Conservation (phyloP, 2,888 invertebrate species). For the Andrena haemorrhoa region DNA sequence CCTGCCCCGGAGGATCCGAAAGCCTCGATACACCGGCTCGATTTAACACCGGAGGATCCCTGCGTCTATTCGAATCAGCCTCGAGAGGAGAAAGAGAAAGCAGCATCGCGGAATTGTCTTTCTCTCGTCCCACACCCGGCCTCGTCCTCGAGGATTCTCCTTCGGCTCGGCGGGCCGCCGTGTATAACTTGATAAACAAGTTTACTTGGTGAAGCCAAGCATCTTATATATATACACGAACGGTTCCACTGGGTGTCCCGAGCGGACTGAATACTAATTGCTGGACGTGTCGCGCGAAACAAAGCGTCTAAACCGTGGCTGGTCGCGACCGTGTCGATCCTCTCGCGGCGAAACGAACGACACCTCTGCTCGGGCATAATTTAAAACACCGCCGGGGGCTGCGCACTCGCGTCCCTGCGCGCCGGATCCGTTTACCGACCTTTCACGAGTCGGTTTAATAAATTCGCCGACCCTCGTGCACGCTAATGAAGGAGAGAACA, state of each 20-base stretch:
- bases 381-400: slow-evolving; percentile 10
- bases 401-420: neutral
- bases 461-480: neutral
- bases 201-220: slow-evolving; percentile 74
- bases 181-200: slow-evolving; percentile 77
- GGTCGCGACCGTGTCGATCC: slow-evolving; percentile 17
- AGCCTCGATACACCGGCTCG: neutral
- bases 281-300: slow-evolving; percentile 58
- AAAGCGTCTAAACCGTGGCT: slow-evolving; percentile 47
- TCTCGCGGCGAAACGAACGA: slow-evolving; percentile 4
- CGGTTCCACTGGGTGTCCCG: slow-evolving; percentile 73
- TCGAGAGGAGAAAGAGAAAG: slow-evolving; percentile 31
- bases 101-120: slow-evolving; percentile 51
- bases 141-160: slow-evolving; percentile 53
- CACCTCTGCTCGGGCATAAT: slow-evolving; percentile 20
- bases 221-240: slow-evolving; percentile 61
- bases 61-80: neutral
- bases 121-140: slow-evolving; percentile 53
- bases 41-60: neutral
- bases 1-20: neutral
- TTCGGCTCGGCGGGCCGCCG: slow-evolving; percentile 45
- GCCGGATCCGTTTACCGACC: slow-evolving; percentile 2
- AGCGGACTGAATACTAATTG: slow-evolving; percentile 71
- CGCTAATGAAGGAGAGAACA: neutral
- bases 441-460: slow-evolving; percentile 4